A percentile compares a stretch with the other conserved stretches of the same genome.
Evolutionary conservation across 2,797 vertebrate genomes (phyloP).

Genomic region (Sitta carolinensis): DNA sequence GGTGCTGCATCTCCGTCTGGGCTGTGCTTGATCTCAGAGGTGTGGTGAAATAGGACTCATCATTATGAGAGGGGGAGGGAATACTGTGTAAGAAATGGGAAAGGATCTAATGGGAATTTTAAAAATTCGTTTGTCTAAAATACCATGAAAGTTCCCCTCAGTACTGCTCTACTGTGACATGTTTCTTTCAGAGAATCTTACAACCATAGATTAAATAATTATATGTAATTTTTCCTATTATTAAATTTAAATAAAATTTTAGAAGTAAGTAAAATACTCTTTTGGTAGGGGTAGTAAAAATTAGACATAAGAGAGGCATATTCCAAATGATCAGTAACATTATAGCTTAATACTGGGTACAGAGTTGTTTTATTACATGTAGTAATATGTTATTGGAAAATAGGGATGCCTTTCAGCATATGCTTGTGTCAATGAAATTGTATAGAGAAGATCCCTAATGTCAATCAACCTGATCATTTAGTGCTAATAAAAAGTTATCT

Average conservation of each 20-base stretch:
- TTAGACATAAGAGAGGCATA: not conserved
- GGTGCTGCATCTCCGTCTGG: not conserved
- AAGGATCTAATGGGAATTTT: not conserved
- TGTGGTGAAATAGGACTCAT: not conserved
- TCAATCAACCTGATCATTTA: conserved; percentile 14
- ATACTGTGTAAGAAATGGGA: not conserved
- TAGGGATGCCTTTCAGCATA: not conserved
- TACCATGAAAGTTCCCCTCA: not conserved
- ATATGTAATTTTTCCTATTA: not conserved
- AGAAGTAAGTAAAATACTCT: not conserved
- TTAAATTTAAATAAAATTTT: not conserved
- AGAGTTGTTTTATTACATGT: not conserved
- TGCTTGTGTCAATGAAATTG: conserved; percentile 18
- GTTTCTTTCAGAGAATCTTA: not conserved
- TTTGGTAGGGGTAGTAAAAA: not conserved
- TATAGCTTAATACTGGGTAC: not conserved
- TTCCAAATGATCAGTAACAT: not conserved
- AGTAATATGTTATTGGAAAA: conserved; percentile 16
- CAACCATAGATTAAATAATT: not conserved
- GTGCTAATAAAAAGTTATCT: not conserved
- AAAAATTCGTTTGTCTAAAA: not conserved
- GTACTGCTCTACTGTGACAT: not conserved
- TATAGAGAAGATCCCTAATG: not conserved
- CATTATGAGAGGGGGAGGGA: not conserved
- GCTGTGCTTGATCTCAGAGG: not conserved